Evolutionary conservation across 2,113 vertebrate species (phyloP), one percentile per base, ranked within the genome.

Genomic region (Ameiurus melas): DNA sequence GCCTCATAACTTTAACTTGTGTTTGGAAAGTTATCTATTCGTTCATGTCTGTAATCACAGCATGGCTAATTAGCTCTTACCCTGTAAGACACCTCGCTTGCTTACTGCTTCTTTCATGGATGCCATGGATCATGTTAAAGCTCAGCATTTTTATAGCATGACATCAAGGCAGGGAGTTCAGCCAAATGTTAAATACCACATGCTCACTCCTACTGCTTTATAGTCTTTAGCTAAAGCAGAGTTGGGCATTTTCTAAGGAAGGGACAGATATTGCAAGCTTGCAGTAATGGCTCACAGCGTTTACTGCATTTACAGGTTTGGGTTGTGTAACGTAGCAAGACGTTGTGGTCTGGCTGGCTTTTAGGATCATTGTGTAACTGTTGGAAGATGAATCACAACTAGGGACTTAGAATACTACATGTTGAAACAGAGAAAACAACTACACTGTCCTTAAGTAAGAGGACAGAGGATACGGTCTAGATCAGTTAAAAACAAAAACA

Each of bases 71-170:
- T 81, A 36, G 19, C 19, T 71, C 25, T 39, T 85, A 89, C 86
- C 66, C 66, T 39, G 10, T 73, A 85, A 62, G 51, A 30, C 68
- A 53, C n/a, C 62, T 47, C 16, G 12, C 25, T 78, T 60, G 58
- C 39, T 60, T 79, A 86, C 58, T 47, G 20, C 22, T 85, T 51
- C 78, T 81, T 47, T 88, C 91, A 92, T 91, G 90, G 86, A 85
- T 47, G 1, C 89, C 85, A 75, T 73, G 88, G 89, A 87, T 93
- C 82, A 53, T n/a, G 80, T 92, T 93, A 86, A 86, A 87, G 60
- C 85, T 66, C 89, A 19, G 27, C 68, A 85, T 89, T 81, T 91
- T 86, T 89, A 90, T 89, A 91, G 88, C 89, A 86, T 91, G 89
- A 90, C 90, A 89, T 93, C 91, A 89, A 87, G 5, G 13, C 58